phyloP scores from a whole-genome alignment of 2,113 vertebrate species.

The Eudyptes chrysolophus region DNA sequence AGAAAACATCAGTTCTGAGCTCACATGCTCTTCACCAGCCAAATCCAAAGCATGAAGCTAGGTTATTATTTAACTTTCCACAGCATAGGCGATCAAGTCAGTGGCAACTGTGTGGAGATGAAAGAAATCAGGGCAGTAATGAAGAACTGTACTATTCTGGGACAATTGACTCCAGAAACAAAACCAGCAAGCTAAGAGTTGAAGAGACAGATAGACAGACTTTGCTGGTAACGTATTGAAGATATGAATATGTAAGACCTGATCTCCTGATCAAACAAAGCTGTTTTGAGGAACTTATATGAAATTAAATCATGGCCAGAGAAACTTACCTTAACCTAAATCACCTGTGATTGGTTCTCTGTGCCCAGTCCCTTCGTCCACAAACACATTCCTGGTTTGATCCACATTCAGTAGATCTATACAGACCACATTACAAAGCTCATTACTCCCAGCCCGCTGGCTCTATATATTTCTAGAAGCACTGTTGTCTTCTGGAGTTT shows the following conservation, averaged over 20 bases:
- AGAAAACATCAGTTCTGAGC: slow-evolving; percentile 37
- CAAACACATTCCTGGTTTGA: not conserved
- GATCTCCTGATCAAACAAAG: not conserved
- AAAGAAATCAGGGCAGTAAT: not conserved
- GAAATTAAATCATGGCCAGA: not conserved
- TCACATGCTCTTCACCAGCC: not conserved
- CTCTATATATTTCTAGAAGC: not conserved
- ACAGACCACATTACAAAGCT: not conserved
- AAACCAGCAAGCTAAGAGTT: not conserved
- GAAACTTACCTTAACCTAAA: not conserved
- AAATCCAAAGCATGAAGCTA: not conserved
- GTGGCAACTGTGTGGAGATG: not conserved
- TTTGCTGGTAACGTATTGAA: not conserved
- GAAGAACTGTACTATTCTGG: not conserved
- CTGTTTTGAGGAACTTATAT: not conserved
- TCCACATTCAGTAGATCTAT: not conserved
- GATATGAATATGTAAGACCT: not conserved
- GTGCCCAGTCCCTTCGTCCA: not conserved
- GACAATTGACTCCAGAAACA: not conserved
- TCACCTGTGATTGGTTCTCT: not conserved
- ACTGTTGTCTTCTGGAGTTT: not conserved
- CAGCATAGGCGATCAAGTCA: not conserved
- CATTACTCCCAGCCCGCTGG: not conserved
- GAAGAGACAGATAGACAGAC: not conserved
- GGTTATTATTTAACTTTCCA: not conserved